Evolutionary conservation across 2,888 invertebrate genomes (phyloP).

Genomic region (Iselma pallidipennis): DNA sequence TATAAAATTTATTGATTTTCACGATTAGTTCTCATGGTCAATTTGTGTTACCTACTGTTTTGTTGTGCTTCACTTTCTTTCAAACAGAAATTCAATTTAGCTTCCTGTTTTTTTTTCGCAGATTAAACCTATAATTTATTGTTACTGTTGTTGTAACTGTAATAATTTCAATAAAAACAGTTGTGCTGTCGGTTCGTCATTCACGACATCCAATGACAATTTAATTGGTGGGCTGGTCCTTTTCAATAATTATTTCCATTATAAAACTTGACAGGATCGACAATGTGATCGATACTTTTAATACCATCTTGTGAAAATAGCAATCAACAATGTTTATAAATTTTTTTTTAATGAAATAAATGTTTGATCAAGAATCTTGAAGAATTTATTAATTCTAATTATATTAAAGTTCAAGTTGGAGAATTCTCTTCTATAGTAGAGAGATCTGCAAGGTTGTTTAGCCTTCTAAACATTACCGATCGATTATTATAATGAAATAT

Average conservation of each 20-base stretch:
- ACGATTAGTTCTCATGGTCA: not conserved
- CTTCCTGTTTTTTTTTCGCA: not conserved
- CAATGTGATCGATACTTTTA: not conserved
- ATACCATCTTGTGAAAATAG: not conserved
- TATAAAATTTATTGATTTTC: not conserved
- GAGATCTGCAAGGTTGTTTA: slow-evolving; percentile 11
- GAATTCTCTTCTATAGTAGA: not conserved
- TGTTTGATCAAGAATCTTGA: too few relatives aligned
- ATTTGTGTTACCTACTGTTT: not conserved
- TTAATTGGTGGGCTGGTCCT: not conserved
- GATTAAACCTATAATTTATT: not conserved
- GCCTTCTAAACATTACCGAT: slow-evolving; percentile 3
- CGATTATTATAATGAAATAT: slow-evolving; percentile 23
- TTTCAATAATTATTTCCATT: not conserved
- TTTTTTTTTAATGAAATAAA: too few relatives aligned
- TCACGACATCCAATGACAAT: not conserved
- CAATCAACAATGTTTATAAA: too few relatives aligned
- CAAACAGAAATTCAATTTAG: not conserved
- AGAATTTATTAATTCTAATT: not conserved
- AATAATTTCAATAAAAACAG: too few relatives aligned
- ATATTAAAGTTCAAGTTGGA: not conserved
- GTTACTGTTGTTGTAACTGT: not conserved
- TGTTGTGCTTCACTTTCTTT: not conserved
- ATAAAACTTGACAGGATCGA: not conserved
- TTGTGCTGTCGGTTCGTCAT: too few relatives aligned